Evolutionary conservation across 2,888 invertebrate genomes (phyloP), one percentile per base, ranked within the genome.

Genomic region (Andrena haemorrhoa): DNA sequence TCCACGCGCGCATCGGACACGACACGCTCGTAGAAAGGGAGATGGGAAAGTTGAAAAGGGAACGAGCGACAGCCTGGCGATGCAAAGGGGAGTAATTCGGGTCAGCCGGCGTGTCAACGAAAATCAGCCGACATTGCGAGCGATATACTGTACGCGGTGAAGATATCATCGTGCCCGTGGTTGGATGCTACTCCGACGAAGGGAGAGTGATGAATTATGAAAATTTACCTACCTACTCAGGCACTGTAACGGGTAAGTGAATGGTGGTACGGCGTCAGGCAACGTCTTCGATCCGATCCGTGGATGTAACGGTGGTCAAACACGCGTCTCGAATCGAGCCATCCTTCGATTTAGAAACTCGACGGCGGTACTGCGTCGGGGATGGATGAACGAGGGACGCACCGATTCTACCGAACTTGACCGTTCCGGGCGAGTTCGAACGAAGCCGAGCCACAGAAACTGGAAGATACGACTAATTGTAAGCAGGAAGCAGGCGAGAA

Each of bases 61-160:
- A 16, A 23, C 47, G 56, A 33, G 56, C 29, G 56, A 8, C 29
- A 33, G 16, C 12, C 12, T n/a, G 29, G n/a, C 64, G 7, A 47
- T 6, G 53, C 53, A 65, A 75, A 60, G 61, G 60, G 72, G 70
- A 68, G 76, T 26, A 75, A 84, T 83, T 73, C 71, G 84, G 84
- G 84, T 84, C 84, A 84, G 75, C 75, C 51, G 58, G 47, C 56
- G 70, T 53, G 6, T 53, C 2, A 53, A 64, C 66, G 71, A 61
- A 73, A 61, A 35, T 29, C 23, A 33, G 5, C 16, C n/a, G 35
- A 47, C 31, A 41, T 12, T 33, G 69, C 26, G 31, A 6, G n/a
- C 53, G 33, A 16, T 33, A 5, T 16, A 33, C 2, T 2, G 31
- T 33, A 16, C 33, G n/a, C 16, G n/a, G 51, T 20, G 1, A 53